phyloP scores from a whole-genome alignment of 2,113 vertebrate species.

The Chaetodon auriga region DNA sequence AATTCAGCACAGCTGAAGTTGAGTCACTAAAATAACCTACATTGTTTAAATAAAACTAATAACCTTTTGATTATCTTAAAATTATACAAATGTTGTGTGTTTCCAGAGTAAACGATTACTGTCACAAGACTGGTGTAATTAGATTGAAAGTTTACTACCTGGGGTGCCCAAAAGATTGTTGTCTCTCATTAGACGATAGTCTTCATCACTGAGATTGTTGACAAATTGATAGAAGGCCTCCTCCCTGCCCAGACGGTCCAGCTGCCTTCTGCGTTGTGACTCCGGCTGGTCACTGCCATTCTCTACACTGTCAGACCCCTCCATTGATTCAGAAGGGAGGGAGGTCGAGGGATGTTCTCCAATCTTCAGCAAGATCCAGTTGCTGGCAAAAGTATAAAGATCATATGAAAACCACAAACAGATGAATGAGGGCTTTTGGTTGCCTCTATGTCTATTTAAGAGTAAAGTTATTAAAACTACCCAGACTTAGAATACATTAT shows the following conservation, averaged over 20 bases:
- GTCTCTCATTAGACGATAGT: slow-evolving; percentile 98
- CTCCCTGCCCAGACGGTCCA: slow-evolving; percentile 93
- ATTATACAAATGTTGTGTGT: not conserved
- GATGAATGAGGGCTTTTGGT: not conserved
- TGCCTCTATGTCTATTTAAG: not conserved
- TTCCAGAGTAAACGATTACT: not conserved
- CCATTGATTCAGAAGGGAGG: slow-evolving; percentile 86
- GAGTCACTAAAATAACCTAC: not conserved
- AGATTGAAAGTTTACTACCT: slow-evolving; percentile 81
- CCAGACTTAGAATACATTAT: not conserved
- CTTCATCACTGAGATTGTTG: slow-evolving; percentile 97
- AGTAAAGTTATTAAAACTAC: not conserved
- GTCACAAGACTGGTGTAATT: not conserved
- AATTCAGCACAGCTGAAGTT: not conserved
- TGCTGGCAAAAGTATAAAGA: slow-evolving; percentile 31
- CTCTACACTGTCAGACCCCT: slow-evolving; percentile 93
- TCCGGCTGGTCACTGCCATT: slow-evolving; percentile 91
- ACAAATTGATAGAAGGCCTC: slow-evolving; percentile 99
- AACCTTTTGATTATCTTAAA: not conserved
- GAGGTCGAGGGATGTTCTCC: slow-evolving; percentile 47
- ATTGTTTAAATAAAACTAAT: not conserved
- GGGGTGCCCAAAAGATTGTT: slow-evolving; percentile 98
- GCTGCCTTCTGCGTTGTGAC: slow-evolving; percentile 93
- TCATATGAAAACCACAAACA: not conserved
- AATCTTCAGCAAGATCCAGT: slow-evolving; percentile 59